These are phyloP conservation scores for Myathropa florea DNA, from an alignment of 2,888 invertebrate genomes.

Conservation along the genomic window DNA sequence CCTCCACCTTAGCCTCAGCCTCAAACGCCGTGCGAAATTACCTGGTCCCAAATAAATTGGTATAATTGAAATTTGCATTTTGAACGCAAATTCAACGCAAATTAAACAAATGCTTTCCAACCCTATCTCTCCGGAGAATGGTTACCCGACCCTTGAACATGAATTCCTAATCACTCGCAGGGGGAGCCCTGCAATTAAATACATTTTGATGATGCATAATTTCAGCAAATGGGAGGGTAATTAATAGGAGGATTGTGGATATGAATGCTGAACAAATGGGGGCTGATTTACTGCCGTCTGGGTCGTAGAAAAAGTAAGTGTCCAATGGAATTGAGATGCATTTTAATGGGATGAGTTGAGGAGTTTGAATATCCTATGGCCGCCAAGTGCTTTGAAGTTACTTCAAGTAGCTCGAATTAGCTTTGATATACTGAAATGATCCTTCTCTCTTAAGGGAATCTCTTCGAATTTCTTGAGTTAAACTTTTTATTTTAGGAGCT, in stretches of 20 bases:
- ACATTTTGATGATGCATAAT: slow-evolving; percentile 54
- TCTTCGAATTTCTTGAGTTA: too few relatives aligned
- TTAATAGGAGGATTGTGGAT: slow-evolving; percentile 24
- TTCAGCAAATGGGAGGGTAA: slow-evolving; percentile 33
- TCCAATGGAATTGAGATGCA: neutral
- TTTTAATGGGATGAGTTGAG: too few relatives aligned
- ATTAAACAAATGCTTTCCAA: slow-evolving; percentile 37
- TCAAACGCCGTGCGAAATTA: slow-evolving; percentile 9
- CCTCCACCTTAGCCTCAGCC: neutral
- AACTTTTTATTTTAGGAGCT: too few relatives aligned
- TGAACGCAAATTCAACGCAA: slow-evolving; percentile 40
- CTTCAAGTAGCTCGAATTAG: too few relatives aligned
- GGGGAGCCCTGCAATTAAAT: slow-evolving; percentile 41
- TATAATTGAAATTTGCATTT: slow-evolving; percentile 56
- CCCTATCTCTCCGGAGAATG: slow-evolving; percentile 11
- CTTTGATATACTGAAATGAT: too few relatives aligned
- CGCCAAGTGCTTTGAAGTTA: too few relatives aligned
- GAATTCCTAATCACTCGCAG: slow-evolving; percentile 43
- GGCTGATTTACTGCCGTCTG: neutral
- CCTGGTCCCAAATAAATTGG: slow-evolving; percentile 35
- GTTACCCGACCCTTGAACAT: slow-evolving; percentile 40
- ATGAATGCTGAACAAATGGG: slow-evolving; percentile 20
- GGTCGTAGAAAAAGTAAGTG: neutral
- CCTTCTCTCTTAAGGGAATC: too few relatives aligned
- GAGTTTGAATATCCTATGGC: too few relatives aligned